A percentile compares a stretch with the other conserved stretches of the same genome.
phyloP scores from a whole-genome alignment of 1,140 invertebrate species.

The Meteorus sp. region DNA sequence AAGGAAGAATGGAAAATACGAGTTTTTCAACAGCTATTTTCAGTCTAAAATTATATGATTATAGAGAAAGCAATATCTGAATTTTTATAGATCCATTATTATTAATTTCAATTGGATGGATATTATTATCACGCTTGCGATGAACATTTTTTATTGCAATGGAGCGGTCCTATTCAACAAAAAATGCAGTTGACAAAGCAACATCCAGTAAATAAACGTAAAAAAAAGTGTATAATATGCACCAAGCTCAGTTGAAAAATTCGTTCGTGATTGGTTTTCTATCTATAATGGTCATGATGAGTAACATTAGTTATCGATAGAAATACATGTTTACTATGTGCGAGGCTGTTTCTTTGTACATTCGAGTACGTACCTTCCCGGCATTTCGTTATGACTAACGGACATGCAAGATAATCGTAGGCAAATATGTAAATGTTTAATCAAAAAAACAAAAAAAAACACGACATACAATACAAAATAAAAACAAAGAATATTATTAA shows the following conservation, averaged over 20 bases:
- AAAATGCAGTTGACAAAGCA: conserved; percentile 27
- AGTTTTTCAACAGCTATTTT: not conserved
- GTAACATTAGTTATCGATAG: conserved; percentile 35
- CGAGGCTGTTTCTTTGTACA: conserved; percentile 36
- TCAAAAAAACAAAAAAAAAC: conserved; percentile 22
- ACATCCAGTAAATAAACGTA: conserved; percentile 7
- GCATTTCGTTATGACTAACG: conserved; percentile 20
- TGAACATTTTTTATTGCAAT: conserved; percentile 24
- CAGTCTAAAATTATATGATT: not conserved
- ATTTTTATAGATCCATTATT: too few species aligned
- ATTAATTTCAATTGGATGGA: not conserved
- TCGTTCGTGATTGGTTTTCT: not conserved
- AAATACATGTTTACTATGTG: conserved; percentile 49
- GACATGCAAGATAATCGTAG: conserved; percentile 24
- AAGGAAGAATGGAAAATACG: not conserved
- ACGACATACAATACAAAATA: conserved; percentile 8
- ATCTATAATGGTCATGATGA: not conserved
- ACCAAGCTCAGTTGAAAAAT: not conserved
- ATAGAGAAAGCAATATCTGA: too few species aligned
- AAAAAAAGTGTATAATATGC: not conserved
- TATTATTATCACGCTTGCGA: not conserved
- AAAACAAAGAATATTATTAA: conserved; percentile 6
- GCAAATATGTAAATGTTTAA: conserved; percentile 25
- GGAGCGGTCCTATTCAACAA: conserved; percentile 28
- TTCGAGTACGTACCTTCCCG: conserved; percentile 23